These are phyloP conservation scores for Bovichtus variegatus DNA, from an alignment of 2,797 vertebrate genomes.

Conservation along the genomic window DNA sequence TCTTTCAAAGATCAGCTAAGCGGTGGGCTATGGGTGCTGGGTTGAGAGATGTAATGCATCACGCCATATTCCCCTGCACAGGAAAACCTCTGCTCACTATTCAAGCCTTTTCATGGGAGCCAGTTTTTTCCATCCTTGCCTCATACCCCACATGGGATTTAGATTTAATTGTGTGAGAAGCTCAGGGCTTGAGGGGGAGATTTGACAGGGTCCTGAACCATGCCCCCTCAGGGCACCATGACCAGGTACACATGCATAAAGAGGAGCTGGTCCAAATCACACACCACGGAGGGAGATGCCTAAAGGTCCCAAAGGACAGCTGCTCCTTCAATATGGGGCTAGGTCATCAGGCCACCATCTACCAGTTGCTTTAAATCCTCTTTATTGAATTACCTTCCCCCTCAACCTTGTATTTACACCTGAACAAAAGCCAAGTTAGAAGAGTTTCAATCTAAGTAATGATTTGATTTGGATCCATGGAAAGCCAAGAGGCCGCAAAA, in stretches of 20 bases:
- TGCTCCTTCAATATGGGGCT: slow-evolving; percentile 28
- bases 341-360: slow-evolving; percentile 44
- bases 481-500: slow-evolving; percentile 49
- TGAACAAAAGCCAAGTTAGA: slow-evolving; percentile 55
- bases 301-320: slow-evolving; percentile 44
- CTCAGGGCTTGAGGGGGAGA: slow-evolving; percentile 66
- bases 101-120: slow-evolving; percentile 68
- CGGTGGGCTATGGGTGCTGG: slow-evolving; percentile 84
- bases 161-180: slow-evolving; percentile 76
- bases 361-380: slow-evolving; percentile 61
- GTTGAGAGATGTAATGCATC: slow-evolving; percentile 84
- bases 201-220: slow-evolving; percentile 72
- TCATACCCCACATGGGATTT: slow-evolving; percentile 73
- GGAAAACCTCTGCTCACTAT: slow-evolving; percentile 69
- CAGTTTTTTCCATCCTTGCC: slow-evolving; percentile 62
- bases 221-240: slow-evolving; percentile 29
- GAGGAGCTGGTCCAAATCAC: slow-evolving; percentile 51
- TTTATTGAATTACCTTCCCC: slow-evolving; percentile 71
- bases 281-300: slow-evolving; percentile 48
- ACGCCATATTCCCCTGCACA: slow-evolving; percentile 74
- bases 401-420: slow-evolving; percentile 68
- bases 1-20: slow-evolving; percentile 92
- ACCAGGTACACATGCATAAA: slow-evolving; percentile 59
- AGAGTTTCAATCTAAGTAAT: slow-evolving; percentile 62
- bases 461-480: slow-evolving; percentile 69